Percentiles rank a stretch among this genome's conserved stretches.
Conservation (phyloP, 2,888 invertebrate genomes). For the Lepeophtheirus nordmannii region DNA sequence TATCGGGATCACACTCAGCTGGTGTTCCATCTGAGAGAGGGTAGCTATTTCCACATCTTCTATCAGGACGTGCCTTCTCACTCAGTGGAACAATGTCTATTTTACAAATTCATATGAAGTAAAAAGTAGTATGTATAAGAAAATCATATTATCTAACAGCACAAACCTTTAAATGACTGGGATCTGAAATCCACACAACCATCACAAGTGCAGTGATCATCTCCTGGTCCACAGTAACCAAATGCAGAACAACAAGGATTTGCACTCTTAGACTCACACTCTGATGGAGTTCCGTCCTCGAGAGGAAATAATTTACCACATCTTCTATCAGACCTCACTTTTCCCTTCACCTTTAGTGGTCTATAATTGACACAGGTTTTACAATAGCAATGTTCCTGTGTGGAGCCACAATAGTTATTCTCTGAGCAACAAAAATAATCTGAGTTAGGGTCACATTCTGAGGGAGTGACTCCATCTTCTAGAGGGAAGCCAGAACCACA, state of each 20-base stretch:
- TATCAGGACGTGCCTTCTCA: conserved; percentile 4
- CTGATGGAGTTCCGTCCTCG: conserved; percentile 18
- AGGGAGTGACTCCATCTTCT: conserved; percentile 19
- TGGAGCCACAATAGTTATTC: conserved; percentile 12
- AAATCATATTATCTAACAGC: no score
- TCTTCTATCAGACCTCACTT: conserved; percentile 19
- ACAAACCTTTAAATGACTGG: background rate
- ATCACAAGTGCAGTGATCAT: conserved; percentile 13
- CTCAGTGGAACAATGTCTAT: background rate
- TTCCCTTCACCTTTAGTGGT: conserved; percentile 13
- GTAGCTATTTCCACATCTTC: conserved; percentile 12
- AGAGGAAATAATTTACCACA: conserved; percentile 19
- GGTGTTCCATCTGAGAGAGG: conserved; percentile 6
- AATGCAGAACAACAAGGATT: conserved; percentile 19
- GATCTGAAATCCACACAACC: conserved; percentile 17
- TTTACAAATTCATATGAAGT: no score
- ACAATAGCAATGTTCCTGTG: conserved; percentile 22
- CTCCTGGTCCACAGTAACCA: conserved; percentile 25
- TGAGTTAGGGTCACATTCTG: conserved; percentile 24
- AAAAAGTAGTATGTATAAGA: no score
- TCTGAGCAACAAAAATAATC: conserved; percentile 22
- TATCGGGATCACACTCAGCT: conserved; percentile 11
- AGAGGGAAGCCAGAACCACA: conserved; percentile 16
- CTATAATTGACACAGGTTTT: conserved; percentile 24
- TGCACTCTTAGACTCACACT: conserved; percentile 11